Conservation (phyloP, 2,797 vertebrate species). For the Cryptoprocta ferox region DNA sequence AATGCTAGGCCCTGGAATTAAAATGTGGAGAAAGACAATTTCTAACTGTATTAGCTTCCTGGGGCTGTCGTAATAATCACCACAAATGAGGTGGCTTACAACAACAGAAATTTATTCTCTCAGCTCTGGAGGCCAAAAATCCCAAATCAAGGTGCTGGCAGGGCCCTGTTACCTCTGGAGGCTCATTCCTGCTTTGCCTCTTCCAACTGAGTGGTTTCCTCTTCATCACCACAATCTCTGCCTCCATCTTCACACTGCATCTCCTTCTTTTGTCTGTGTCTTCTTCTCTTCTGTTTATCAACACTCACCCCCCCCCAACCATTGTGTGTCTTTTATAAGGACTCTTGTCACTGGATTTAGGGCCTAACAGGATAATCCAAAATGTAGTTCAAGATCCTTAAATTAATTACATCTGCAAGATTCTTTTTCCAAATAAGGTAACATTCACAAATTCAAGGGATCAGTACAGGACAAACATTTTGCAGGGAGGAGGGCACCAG, state of each 20-base stretch:
- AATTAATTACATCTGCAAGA: neutral
- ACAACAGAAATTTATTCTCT: neutral
- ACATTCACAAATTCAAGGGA: neutral
- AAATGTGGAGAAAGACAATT: neutral
- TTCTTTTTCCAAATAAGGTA: neutral
- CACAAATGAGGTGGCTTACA: neutral
- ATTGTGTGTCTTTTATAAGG: neutral
- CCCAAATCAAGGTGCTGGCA: neutral
- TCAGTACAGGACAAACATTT: neutral
- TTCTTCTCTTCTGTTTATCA: neutral
- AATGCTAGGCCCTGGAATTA: neutral
- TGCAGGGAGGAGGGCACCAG: neutral
- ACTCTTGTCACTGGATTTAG: neutral
- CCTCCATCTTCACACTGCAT: neutral
- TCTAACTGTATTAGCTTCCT: neutral
- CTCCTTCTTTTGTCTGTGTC: neutral
- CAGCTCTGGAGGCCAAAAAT: neutral
- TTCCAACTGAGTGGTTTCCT: neutral
- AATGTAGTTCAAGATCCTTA: neutral
- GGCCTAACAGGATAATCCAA: neutral
- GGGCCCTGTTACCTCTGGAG: neutral
- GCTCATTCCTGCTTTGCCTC: too few relatives aligned
- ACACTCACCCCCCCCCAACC: too few relatives aligned
- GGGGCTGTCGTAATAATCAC: neutral
- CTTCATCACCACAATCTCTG: neutral